Evolutionary conservation across 2,113 vertebrate genomes (phyloP).

Genomic region (Limanda limanda): DNA sequence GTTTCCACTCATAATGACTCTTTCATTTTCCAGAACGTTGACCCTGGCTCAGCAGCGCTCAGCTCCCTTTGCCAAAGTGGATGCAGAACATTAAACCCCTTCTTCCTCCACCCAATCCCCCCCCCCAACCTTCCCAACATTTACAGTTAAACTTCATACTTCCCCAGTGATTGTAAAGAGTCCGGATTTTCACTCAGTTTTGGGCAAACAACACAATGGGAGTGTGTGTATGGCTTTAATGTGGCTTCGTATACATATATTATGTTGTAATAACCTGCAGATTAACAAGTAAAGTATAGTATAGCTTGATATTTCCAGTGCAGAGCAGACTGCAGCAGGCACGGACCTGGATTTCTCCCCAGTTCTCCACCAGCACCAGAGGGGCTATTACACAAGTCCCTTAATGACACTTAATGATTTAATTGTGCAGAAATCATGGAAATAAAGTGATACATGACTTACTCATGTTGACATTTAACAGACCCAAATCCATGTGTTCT

Average conservation of each 20-base stretch:
- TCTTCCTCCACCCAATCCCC: constrained; percentile 21
- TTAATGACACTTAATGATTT: constrained; percentile 82
- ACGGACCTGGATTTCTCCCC: constrained; percentile 30
- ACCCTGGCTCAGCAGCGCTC: constrained; percentile 62
- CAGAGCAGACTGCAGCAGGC: constrained; percentile 19
- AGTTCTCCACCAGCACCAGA: constrained; percentile 49
- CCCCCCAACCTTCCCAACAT: constrained; percentile 27
- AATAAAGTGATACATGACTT: constrained; percentile 77
- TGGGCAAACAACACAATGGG: constrained; percentile 30
- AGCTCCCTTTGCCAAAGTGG: constrained; percentile 65
- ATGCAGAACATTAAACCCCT: constrained; percentile 70
- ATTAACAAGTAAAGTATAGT: constrained; percentile 45
- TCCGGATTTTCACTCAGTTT: constrained; percentile 33
- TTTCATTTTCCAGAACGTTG: constrained; percentile 74
- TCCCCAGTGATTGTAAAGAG: constrained; percentile 41
- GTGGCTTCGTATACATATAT: constrained; percentile 37
- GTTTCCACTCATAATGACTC: constrained; percentile 79
- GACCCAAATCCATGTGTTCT: constrained; percentile 71
- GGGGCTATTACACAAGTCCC: constrained; percentile 75
- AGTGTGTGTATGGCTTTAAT: constrained; percentile 37
- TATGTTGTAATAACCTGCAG: constrained; percentile 49
- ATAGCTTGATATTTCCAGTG: constrained; percentile 29
- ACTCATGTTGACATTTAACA: constrained; percentile 77
- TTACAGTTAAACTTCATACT: constrained; percentile 61
- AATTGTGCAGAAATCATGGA: constrained; percentile 79